A percentile compares a stretch with the other conserved stretches of the same genome.
Conservation (phyloP, 1,140 invertebrate species). For the Mya arenaria region DNA sequence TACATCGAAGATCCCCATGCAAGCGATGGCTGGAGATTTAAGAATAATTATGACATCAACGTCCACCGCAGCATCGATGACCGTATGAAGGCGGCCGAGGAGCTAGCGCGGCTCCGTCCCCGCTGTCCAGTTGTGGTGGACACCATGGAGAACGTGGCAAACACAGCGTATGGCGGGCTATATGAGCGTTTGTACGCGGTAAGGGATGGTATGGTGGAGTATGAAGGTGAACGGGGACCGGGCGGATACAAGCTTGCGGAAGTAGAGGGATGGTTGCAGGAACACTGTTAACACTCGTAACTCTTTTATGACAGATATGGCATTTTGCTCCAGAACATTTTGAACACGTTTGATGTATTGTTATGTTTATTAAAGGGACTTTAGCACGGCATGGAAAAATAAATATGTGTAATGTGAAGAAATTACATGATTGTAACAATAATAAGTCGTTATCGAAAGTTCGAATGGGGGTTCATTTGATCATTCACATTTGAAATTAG, state of each 20-base stretch:
- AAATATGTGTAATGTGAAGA: no score
- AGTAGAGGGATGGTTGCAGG: constrained; percentile 41
- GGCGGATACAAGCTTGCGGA: constrained; percentile 40
- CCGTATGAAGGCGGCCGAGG: constrained; percentile 61
- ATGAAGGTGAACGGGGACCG: constrained; percentile 63
- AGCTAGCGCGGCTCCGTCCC: constrained; percentile 13
- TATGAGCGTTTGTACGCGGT: constrained; percentile 66
- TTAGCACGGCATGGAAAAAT: no score
- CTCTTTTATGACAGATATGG: no score
- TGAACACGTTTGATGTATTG: no score
- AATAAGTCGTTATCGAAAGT: no score
- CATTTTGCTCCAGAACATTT: no score
- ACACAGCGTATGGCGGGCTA: constrained; percentile 56
- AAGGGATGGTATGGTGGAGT: constrained; percentile 56
- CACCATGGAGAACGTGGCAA: constrained; percentile 57
- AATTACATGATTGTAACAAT: no score
- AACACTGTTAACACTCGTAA: no score
- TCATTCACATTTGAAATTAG: no score
- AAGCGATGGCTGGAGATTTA: constrained; percentile 61
- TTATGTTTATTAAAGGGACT: no score
- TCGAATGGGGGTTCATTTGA: no score
- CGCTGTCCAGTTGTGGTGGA: constrained; percentile 62
- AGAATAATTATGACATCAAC: constrained; percentile 38
- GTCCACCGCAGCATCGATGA: constrained; percentile 61
- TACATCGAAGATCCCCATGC: constrained; percentile 70